Conservation (phyloP, 2,113 vertebrate genomes). For the Noctilio leporinus region DNA sequence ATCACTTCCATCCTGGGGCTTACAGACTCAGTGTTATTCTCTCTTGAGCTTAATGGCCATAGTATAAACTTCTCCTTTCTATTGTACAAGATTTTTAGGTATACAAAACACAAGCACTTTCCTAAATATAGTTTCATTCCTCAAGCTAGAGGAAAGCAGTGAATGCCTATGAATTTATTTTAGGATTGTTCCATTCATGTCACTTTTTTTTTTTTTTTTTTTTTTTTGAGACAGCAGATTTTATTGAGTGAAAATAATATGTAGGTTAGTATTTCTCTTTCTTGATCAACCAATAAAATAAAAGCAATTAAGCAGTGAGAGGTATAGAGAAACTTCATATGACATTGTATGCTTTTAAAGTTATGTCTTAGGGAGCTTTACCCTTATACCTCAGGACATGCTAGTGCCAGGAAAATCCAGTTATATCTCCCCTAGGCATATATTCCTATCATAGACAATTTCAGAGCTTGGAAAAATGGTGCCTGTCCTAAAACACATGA, state of each 20-base stretch:
- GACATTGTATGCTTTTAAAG: background rate
- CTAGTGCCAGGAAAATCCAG: background rate
- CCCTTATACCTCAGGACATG: background rate
- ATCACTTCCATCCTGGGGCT: background rate
- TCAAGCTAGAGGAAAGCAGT: background rate
- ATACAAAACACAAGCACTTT: background rate
- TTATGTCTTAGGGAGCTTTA: background rate
- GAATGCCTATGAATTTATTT: background rate
- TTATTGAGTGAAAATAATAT: background rate
- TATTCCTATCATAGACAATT: constrained; percentile 10
- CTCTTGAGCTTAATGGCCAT: background rate
- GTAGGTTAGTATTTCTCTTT: background rate
- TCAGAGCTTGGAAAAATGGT: background rate
- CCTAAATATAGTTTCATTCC: background rate
- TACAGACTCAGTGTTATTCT: background rate
- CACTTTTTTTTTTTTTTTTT: background rate
- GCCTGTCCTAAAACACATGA: background rate
- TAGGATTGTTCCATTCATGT: background rate
- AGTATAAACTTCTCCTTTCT: background rate
- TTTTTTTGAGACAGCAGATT: background rate
- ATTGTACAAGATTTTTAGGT: background rate
- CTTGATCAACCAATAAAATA: background rate
- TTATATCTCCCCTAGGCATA: background rate
- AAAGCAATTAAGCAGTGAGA: background rate
- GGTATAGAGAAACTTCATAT: background rate